phyloP scores from a whole-genome alignment of 2,888 invertebrate species.

The Pterostichus madidus region DNA sequence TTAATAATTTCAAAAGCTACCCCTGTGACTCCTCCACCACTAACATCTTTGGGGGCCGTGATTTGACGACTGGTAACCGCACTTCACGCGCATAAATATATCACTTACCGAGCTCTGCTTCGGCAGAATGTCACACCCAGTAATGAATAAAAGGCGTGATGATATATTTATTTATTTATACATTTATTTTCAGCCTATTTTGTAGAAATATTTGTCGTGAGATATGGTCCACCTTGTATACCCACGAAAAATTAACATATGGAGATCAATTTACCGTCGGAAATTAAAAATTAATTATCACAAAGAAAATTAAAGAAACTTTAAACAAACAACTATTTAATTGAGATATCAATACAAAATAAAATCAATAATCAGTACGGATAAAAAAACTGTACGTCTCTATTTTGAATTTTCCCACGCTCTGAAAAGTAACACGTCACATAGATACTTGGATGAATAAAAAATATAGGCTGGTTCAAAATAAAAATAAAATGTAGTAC shows the following conservation, averaged over 20 bases:
- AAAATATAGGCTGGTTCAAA: neutral
- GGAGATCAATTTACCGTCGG: neutral
- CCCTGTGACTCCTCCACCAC: too few relatives aligned
- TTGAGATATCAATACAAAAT: neutral
- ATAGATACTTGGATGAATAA: neutral
- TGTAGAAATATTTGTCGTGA: too few relatives aligned
- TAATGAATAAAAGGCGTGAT: too few relatives aligned
- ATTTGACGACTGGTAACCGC: too few relatives aligned
- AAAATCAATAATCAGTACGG: neutral
- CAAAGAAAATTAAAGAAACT: slow-evolving; percentile 6
- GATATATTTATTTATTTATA: too few relatives aligned
- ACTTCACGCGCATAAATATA: too few relatives aligned
- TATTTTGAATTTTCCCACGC: neutral
- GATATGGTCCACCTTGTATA: neutral
- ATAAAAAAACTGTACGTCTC: neutral
- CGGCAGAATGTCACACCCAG: too few relatives aligned
- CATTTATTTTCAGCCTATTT: too few relatives aligned
- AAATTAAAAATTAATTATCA: slow-evolving; percentile 1
- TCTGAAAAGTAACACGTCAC: neutral
- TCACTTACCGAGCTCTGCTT: too few relatives aligned
- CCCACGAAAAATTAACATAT: neutral
- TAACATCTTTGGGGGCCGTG: too few relatives aligned
- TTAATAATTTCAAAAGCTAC: too few relatives aligned
- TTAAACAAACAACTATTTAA: neutral
- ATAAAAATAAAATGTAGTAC: slow-evolving; percentile 6